A percentile compares a stretch with the other conserved stretches of the same genome.
These are phyloP conservation scores for Nudaria mundana DNA, from an alignment of 2,888 invertebrate genomes.

Conservation along the genomic window DNA sequence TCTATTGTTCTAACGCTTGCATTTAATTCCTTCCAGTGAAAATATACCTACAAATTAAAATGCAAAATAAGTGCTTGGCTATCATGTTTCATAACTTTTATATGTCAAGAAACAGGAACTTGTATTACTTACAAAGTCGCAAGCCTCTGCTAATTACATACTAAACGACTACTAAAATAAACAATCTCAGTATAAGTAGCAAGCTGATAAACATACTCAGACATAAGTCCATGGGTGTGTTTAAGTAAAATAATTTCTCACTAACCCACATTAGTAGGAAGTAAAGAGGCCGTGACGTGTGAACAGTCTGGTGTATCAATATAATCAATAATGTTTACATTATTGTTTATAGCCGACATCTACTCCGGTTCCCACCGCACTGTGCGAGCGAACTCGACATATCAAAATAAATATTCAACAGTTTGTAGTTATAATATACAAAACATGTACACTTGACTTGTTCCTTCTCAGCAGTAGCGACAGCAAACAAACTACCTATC, in stretches of 20 bases:
- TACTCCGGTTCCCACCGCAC: conserved; percentile 63
- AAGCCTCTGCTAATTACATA: too few species aligned
- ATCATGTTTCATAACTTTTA: too few species aligned
- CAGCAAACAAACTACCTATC: conserved; percentile 30
- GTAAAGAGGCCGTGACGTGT: conserved; percentile 21
- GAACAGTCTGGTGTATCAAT: conserved; percentile 35
- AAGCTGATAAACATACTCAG: not conserved
- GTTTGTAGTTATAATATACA: conserved; percentile 71
- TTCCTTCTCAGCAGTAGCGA: conserved; percentile 45
- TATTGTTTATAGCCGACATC: conserved; percentile 45
- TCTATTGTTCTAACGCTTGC: too few species aligned
- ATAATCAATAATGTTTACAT: conserved; percentile 42
- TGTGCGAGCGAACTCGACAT: conserved; percentile 68
- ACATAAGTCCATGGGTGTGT: conserved; percentile 7
- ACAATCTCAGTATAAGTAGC: not conserved
- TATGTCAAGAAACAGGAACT: too few species aligned
- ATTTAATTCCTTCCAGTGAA: too few species aligned
- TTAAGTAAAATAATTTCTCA: conserved; percentile 14
- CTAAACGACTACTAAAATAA: not conserved
- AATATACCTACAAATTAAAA: too few species aligned
- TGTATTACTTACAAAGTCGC: too few species aligned
- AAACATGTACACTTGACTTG: conserved; percentile 63
- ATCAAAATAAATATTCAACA: conserved; percentile 79
- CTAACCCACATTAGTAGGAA: conserved; percentile 22
- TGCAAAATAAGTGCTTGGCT: too few species aligned